Percentiles rank a stretch among this genome's conserved stretches.
Conservation (phyloP, 2,113 vertebrate genomes). For the Tragelaphus buxtoni region DNA sequence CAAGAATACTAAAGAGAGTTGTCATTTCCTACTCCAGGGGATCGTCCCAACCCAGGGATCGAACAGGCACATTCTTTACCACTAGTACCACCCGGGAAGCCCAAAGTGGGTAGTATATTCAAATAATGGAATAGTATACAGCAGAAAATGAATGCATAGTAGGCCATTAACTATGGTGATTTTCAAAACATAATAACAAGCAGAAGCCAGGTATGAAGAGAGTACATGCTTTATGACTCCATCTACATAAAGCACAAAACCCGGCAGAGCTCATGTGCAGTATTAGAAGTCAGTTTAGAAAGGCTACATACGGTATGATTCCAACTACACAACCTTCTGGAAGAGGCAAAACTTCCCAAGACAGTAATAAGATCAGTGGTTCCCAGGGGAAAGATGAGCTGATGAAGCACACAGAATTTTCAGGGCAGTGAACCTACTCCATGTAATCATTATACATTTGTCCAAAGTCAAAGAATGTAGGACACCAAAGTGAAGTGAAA, state of each 20-base stretch:
- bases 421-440: background rate
- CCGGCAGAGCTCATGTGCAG: background rate
- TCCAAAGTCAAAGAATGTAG: background rate
- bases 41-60: background rate
- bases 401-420: background rate
- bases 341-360: background rate
- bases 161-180: background rate
- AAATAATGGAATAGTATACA: background rate
- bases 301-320: background rate
- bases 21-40: background rate
- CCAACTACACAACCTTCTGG: background rate
- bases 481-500: background rate
- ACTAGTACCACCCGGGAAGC: background rate
- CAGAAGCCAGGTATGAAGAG: background rate
- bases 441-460: background rate
- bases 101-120: accelerated
- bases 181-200: background rate
- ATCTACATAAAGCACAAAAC: background rate
- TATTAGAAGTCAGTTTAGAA: background rate
- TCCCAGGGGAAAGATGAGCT: background rate
- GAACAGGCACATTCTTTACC: background rate
- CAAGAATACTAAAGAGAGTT: background rate
- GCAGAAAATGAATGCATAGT: background rate
- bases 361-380: background rate
- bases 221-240: no score